Base-by-base conservation (phyloP, 2,888 invertebrate species). In the Hybos culiciformis region DNA sequence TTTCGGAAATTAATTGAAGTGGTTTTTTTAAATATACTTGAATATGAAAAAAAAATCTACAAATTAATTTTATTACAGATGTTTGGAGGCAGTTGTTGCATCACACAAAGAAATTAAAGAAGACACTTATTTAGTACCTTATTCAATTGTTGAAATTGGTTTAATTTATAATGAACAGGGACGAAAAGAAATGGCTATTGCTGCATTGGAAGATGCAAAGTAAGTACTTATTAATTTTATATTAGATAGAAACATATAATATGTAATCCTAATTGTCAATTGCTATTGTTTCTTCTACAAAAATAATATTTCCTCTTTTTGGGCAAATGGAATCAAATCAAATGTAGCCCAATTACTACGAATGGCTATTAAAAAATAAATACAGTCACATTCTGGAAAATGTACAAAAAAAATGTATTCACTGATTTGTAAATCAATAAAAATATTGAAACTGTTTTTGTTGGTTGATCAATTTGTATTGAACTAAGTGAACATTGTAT, bases 121-220 rank as follows among this genome's bases (percentile, higher is more conserved):
- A 49, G 91, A 94, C 60, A 73, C 73, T 1, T 92, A 84, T 67
- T 65, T 96, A 43, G 70, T 87, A 14, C 93, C 94, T 1, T 93
- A 85, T 63, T 77, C 91, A 4, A 72, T 80, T 39, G 82, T 86
- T 12, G 94, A 96, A 64, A 71, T 91, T 55, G 93, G 86, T 1
- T 71, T 87, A 57, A 70, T 92, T 44, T 77, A 84, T 58, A 74
- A 80, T 57, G 73, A 78, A 32, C 73, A 80, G 50, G 81, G 81
- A 7, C 74, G 82, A 37, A 67, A 63, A 34, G 73, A 77, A 21
- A 75, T 76, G 41, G 85, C 90, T 2, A 69, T 79, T 45, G 68
- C 74, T 11, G 73, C 81, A 45, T 68, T 94, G 29, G 83, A 86
- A 52, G 83, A 84, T 53, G 86, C 87, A 8, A 88, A 83, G 90